phyloP scores from a whole-genome alignment of 2,888 invertebrate species.

The Adelognathus sp. region DNA sequence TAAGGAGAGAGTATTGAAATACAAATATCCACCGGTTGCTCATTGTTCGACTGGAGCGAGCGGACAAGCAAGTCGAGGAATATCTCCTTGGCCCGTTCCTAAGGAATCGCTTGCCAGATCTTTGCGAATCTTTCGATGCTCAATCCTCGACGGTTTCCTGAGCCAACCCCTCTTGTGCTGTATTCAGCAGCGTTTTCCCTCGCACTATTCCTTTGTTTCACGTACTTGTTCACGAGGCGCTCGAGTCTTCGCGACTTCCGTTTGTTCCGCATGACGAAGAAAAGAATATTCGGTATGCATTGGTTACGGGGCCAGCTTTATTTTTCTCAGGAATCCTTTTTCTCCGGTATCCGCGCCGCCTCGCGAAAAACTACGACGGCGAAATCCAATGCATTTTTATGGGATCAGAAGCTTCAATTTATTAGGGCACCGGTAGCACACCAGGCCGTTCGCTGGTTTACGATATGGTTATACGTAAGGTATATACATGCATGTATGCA shows the following conservation, averaged over 20 bases:
- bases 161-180: neutral
- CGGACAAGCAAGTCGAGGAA: slow-evolving; percentile 61
- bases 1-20: slow-evolving; percentile 70
- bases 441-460: slow-evolving; percentile 61
- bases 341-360: slow-evolving; percentile 15
- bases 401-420: slow-evolving; percentile 74
- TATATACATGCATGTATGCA: slow-evolving; percentile 19
- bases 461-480: slow-evolving; percentile 45
- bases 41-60: slow-evolving; percentile 63
- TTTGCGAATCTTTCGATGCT: slow-evolving; percentile 50
- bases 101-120: slow-evolving; percentile 60
- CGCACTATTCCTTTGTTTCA: slow-evolving; percentile 36
- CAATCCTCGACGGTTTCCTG: slow-evolving; percentile 31
- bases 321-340: slow-evolving; percentile 65
- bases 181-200: slow-evolving; percentile 24
- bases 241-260: slow-evolving; percentile 40
- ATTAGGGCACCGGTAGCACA: slow-evolving; percentile 64
- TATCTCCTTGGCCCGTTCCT: slow-evolving; percentile 12
- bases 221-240: slow-evolving; percentile 8
- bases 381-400: slow-evolving; percentile 77
- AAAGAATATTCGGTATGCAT: slow-evolving; percentile 69
- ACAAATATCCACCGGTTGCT: slow-evolving; percentile 78
- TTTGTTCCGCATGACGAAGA: too few relatives aligned
- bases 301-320: slow-evolving; percentile 66
- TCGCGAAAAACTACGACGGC: slow-evolving; percentile 41